Evolutionary conservation across 2,888 invertebrate genomes (phyloP), one percentile per base, ranked within the genome.

Genomic region (Cephus spinipes): DNA sequence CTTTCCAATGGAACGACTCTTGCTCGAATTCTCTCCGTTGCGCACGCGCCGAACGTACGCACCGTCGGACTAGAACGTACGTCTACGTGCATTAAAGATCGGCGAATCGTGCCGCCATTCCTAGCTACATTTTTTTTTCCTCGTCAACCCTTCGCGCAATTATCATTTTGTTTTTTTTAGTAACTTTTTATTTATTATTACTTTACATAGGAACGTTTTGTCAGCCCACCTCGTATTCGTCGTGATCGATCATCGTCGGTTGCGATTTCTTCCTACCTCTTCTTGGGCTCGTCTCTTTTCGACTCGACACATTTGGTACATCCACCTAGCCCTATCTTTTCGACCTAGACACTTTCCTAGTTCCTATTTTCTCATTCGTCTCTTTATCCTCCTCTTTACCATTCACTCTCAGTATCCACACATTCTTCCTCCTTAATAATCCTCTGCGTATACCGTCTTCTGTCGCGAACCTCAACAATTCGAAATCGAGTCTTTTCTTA

Each of bases 141-240:
- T 73, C 79, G 79, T 73, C 83, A 81, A 80, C 78, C 76, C 74
- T 80, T 80, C 82, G 79, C 40, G 40, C 40, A 40, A 40, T 40
- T 35, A 80, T 83, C 77, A 40, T 40, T 80, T 80, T 79, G 75
- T 77, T 81, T 76, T 76, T 83, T 84, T 85, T 86, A 86, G 85
- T 84, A 85, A 85, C 83, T 84, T 83, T 86, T 84, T 80, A 84
- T 87, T 87, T 87, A 89, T 90, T 90, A 90, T 90, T 90, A 90
- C 90, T 90, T 90, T 90, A 90, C 90, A 90, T 90, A 90, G 90
- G 90, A 90, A 90, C 90, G 90, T 90, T 90, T 86, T 86, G 87
- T 87, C 87, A 87, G 86, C 85, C 87, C 85, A 85, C 84, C 84
- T 74, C 73, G 68, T n/a, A 33, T 40, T 40, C 40, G 40, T 15